phyloP scores from a whole-genome alignment of 2,888 invertebrate species.

The Parapristionchus giblindavisi region DNA sequence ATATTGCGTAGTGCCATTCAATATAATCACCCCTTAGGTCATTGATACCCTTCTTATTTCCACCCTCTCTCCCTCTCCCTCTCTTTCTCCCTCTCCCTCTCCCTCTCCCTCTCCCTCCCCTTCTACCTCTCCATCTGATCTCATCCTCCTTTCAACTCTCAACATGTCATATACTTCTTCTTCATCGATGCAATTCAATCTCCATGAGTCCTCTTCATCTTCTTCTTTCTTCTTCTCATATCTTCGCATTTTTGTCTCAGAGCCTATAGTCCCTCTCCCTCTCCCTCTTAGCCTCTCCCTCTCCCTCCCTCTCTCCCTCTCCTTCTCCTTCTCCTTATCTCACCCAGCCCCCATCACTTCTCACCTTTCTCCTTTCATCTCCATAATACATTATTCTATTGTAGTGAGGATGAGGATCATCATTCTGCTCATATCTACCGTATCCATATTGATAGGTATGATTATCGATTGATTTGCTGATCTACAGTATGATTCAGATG shows the following conservation, averaged over 20 bases:
- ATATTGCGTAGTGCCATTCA: too few species aligned
- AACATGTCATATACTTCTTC: conserved; percentile 22
- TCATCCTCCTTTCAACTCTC: conserved; percentile 15
- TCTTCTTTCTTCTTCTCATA: not conserved
- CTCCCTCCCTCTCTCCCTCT: conserved; percentile 4
- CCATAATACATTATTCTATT: not conserved
- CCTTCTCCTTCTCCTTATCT: conserved; percentile 20
- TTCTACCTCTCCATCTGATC: not conserved
- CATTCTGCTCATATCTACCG: too few species aligned
- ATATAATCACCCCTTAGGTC: too few species aligned
- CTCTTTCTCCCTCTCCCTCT: conserved; percentile 4
- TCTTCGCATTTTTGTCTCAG: not conserved
- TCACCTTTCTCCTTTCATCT: not conserved
- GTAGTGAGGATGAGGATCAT: not conserved
- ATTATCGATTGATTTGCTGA: not conserved
- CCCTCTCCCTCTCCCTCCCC: not conserved
- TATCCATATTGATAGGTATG: too few species aligned
- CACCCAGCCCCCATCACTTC: not conserved
- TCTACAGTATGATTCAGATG: not conserved
- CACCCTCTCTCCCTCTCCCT: conserved; percentile 4
- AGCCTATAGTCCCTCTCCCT: conserved; percentile 1
- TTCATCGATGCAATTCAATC: conserved; percentile 35
- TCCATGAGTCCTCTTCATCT: conserved; percentile 3
- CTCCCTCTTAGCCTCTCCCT: conserved; percentile 14
- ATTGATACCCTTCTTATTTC: too few species aligned